These are phyloP conservation scores for Cynodonichthys magdalenae DNA, from an alignment of 2,797 vertebrate genomes.

Conservation along the genomic window DNA sequence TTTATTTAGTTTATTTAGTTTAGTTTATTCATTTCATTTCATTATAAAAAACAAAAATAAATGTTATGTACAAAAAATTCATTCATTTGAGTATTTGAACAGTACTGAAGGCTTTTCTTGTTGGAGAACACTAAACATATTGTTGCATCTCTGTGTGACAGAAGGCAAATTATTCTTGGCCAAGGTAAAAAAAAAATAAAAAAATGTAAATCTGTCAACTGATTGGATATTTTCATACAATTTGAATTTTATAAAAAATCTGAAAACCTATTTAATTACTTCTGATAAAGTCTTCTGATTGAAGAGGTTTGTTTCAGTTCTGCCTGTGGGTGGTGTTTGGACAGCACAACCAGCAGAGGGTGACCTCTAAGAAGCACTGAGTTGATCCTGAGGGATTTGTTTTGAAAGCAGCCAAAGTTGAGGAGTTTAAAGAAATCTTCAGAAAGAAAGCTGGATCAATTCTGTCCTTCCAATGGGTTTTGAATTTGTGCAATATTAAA, in stretches of 20 bases:
- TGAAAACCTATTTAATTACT: conserved; percentile 72
- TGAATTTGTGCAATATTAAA: not conserved
- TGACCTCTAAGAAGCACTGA: conserved; percentile 30
- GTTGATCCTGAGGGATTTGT: conserved; percentile 41
- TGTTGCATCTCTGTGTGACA: not conserved
- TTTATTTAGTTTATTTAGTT: too few species aligned
- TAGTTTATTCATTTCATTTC: too few species aligned
- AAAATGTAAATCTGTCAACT: not conserved
- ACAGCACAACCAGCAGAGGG: conserved; percentile 22
- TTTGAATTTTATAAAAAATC: not conserved
- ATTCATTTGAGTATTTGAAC: too few species aligned
- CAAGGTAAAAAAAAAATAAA: not conserved
- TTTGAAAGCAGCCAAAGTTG: conserved; percentile 46
- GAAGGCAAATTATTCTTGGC: not conserved
- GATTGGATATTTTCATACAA: not conserved
- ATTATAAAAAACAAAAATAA: too few species aligned
- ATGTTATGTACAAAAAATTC: too few species aligned
- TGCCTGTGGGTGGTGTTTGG: conserved; percentile 4
- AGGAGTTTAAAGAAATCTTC: conserved; percentile 60
- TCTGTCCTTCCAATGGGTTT: conserved; percentile 20
- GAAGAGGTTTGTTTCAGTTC: conserved; percentile 3
- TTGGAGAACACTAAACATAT: not conserved
- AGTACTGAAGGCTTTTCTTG: not conserved
- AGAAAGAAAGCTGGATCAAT: conserved; percentile 54
- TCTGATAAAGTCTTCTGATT: conserved; percentile 58